Evolutionary conservation across 2,113 vertebrate genomes (phyloP).

Genomic region (Butastur rufipennis): DNA sequence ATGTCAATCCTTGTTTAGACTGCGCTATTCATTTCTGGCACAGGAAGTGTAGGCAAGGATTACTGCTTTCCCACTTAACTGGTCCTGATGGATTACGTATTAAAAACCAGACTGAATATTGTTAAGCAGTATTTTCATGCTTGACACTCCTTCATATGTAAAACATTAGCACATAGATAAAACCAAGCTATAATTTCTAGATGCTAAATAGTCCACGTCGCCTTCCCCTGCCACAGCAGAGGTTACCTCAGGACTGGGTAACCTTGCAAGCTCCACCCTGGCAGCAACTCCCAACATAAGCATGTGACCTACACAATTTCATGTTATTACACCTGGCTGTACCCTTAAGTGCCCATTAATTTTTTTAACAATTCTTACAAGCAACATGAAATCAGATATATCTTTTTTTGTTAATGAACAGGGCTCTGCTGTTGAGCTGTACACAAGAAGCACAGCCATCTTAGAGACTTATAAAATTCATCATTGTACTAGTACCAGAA

Average conservation of each 20-base stretch:
- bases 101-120: background rate
- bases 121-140: background rate
- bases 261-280: background rate
- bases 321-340: background rate
- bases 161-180: background rate
- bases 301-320: background rate
- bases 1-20: background rate
- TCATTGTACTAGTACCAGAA: conserved; percentile 53
- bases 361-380: background rate
- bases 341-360: background rate
- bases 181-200: background rate
- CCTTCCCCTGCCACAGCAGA: background rate
- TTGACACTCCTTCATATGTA: background rate
- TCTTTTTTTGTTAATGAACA: background rate
- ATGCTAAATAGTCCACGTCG: background rate
- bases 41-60: background rate
- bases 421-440: conserved; percentile 63
- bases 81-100: background rate
- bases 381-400: background rate
- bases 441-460: conserved; percentile 48
- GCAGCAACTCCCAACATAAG: rapidly evolving
- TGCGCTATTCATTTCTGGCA: background rate
- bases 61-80: background rate
- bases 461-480: conserved; percentile 66
- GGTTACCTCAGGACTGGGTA: background rate